These are phyloP conservation scores for Brachionus asplanchnoidis DNA, from an alignment of 1,140 invertebrate species.

Conservation along the genomic window DNA sequence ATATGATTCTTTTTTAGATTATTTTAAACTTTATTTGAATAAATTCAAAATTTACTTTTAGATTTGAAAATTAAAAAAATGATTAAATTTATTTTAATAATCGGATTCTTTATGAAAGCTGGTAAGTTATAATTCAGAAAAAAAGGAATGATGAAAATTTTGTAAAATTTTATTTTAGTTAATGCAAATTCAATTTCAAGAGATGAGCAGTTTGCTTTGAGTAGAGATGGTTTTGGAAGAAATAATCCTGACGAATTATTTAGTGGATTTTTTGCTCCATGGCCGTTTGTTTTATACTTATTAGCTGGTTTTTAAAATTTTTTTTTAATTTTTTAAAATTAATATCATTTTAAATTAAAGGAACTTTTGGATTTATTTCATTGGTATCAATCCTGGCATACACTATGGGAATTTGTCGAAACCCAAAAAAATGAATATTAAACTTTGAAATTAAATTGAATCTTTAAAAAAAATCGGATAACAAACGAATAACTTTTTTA, in stretches of 20 bases:
- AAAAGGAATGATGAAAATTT: too few relatives aligned
- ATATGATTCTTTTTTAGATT: too few relatives aligned
- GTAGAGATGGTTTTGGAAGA: not conserved
- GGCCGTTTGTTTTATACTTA: not conserved
- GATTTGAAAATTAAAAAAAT: too few relatives aligned
- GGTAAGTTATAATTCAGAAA: too few relatives aligned
- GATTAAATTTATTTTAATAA: too few relatives aligned
- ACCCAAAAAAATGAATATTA: not conserved
- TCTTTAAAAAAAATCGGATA: not conserved
- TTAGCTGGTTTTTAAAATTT: not conserved
- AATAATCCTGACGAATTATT: not conserved
- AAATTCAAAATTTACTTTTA: too few relatives aligned
- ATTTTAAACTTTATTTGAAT: too few relatives aligned
- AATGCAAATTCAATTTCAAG: not conserved
- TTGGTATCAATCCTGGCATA: not conserved
- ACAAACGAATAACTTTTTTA: not conserved
- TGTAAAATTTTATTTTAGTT: not conserved
- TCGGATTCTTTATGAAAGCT: too few relatives aligned
- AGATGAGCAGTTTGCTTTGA: not conserved
- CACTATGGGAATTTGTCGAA: not conserved
- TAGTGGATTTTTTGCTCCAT: constrained; percentile 7
- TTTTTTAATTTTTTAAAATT: not conserved
- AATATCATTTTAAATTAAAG: not conserved
- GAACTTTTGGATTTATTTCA: not conserved
- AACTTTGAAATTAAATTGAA: not conserved